Percentiles rank a stretch among this genome's conserved stretches.
Conservation (phyloP, 2,113 vertebrate genomes). For the Limnothrissa miodon region DNA sequence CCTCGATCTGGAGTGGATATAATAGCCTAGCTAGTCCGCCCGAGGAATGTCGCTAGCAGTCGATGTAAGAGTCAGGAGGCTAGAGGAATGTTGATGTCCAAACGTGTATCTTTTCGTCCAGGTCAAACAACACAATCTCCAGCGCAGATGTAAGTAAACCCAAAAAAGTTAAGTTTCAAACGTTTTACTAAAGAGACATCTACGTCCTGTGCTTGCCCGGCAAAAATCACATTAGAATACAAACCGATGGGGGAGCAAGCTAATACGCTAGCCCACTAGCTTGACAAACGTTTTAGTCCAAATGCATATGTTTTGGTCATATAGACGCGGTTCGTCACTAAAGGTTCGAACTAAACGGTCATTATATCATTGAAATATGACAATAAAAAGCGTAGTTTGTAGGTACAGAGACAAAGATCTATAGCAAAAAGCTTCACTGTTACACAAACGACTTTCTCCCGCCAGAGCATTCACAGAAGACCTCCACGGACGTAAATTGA, state of each 20-base stretch:
- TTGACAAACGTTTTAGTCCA: not conserved
- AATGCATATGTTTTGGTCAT: not conserved
- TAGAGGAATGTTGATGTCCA: not conserved
- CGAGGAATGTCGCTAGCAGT: not conserved
- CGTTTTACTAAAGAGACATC: not conserved
- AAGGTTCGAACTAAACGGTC: too few relatives aligned
- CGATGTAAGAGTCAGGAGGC: not conserved
- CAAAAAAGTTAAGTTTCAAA: not conserved
- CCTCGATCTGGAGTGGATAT: not conserved
- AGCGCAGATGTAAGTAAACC: not conserved
- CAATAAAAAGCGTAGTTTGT: not conserved
- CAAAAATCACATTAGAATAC: not conserved
- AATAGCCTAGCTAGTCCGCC: not conserved
- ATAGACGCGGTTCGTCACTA: not conserved
- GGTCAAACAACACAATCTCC: not conserved
- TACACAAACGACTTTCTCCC: conserved; percentile 2
- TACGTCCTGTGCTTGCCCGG: not conserved
- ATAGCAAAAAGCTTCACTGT: not conserved
- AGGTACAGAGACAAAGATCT: not conserved
- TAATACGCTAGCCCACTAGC: not conserved
- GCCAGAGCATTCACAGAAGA: conserved; percentile 9
- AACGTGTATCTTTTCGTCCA: not conserved
- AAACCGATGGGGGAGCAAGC: not conserved
- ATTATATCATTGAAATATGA: not conserved
- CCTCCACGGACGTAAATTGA: not conserved